Evolutionary conservation across 2,797 vertebrate species (phyloP).

Genomic region (Chelonia mydas): DNA sequence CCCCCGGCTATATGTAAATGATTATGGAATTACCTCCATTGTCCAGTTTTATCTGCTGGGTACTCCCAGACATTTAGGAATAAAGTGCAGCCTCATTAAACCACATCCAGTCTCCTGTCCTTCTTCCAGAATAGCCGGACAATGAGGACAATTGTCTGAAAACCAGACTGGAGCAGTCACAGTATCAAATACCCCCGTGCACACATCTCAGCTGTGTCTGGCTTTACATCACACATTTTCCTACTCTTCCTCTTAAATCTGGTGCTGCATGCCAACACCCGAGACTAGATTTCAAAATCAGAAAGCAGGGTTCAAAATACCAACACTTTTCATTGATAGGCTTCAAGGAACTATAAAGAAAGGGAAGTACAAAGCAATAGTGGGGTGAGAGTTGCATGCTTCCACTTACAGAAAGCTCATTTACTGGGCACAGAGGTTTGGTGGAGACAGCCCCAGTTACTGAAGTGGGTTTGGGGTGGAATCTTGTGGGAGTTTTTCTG

Average conservation of each 20-base stretch:
- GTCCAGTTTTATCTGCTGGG: neutral
- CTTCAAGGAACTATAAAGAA: neutral
- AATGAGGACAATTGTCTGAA: slow-evolving; percentile 23
- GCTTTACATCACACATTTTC: neutral
- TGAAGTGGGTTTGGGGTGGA: neutral
- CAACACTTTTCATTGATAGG: neutral
- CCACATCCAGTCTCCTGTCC: neutral
- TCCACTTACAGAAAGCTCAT: neutral
- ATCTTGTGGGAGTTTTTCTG: neutral
- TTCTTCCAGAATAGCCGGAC: neutral
- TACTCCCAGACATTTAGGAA: neutral
- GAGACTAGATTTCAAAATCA: neutral
- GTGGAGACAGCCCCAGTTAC: neutral
- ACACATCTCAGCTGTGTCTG: neutral
- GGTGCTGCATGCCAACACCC: neutral
- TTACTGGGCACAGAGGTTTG: neutral
- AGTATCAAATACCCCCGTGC: neutral
- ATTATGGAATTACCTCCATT: neutral
- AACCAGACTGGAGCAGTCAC: neutral
- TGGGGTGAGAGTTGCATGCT: neutral
- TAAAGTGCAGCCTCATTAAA: neutral
- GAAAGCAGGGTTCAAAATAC: neutral
- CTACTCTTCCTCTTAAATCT: neutral
- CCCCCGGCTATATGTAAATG: neutral
- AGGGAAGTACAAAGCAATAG: neutral